These are phyloP conservation scores for Eurosta solidaginis DNA, from an alignment of 1,140 invertebrate genomes.

Conservation along the genomic window DNA sequence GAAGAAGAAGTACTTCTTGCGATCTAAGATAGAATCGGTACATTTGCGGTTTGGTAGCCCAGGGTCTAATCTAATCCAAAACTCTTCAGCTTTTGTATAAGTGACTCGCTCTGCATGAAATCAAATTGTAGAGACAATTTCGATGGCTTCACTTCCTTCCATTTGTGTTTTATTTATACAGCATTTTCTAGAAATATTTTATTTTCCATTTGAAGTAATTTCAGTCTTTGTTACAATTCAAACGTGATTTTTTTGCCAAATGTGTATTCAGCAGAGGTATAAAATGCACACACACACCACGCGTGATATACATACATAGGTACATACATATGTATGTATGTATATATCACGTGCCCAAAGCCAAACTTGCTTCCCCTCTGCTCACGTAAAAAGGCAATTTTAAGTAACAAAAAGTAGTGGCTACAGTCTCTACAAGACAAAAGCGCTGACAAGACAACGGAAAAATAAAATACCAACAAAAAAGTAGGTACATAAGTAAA, in stretches of 20 bases:
- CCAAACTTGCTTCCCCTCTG: background rate
- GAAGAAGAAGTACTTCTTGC: too few relatives aligned
- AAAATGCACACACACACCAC: too few relatives aligned
- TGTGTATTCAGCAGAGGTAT: too few relatives aligned
- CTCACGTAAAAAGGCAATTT: background rate
- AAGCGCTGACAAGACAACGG: background rate
- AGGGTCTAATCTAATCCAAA: too few relatives aligned
- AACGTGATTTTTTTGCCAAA: background rate
- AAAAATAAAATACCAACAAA: background rate
- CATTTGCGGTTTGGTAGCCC: too few relatives aligned
- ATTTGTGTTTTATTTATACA: background rate
- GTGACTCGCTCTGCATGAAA: too few relatives aligned
- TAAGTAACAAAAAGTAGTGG: background rate
- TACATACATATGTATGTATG: background rate
- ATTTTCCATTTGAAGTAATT: background rate
- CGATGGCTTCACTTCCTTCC: background rate
- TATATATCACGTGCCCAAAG: background rate
- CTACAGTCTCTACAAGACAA: background rate
- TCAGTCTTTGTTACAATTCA: background rate
- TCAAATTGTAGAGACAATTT: too few relatives aligned
- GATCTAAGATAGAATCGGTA: too few relatives aligned
- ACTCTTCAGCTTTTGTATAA: too few relatives aligned
- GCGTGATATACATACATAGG: too few relatives aligned
- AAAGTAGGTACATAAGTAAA: background rate
- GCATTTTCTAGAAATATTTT: background rate